Percentiles rank a stretch among this genome's conserved stretches.
Evolutionary conservation across 2,888 invertebrate species (phyloP).

Genomic region (Emesis russula): DNA sequence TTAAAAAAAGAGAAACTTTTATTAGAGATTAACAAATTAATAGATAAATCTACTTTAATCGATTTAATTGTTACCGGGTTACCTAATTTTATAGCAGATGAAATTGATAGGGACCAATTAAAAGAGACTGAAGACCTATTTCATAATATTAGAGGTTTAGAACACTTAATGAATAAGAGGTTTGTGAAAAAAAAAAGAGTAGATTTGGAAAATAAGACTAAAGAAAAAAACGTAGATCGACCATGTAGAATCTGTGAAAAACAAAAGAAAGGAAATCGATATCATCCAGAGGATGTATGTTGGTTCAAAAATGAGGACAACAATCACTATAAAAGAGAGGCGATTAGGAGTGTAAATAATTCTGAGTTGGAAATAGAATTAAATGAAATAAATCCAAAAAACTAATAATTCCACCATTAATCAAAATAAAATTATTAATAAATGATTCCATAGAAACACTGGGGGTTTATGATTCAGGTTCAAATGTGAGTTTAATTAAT

Average conservation of each 20-base stretch:
- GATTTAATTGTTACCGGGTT: constrained; percentile 2
- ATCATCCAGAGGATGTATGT: constrained; percentile 56
- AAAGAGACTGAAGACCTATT: constrained; percentile 43
- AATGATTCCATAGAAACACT: constrained; percentile 76
- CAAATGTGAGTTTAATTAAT: constrained; percentile 88
- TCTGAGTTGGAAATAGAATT: constrained; percentile 37
- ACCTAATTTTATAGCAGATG: background rate
- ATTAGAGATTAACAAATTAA: no score
- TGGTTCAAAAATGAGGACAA: constrained; percentile 42
- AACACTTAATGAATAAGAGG: constrained; percentile 55
- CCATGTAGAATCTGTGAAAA: constrained; percentile 54
- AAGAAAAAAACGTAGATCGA: constrained; percentile 20
- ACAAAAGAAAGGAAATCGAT: constrained; percentile 59
- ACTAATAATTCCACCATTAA: background rate
- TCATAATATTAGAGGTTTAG: constrained; percentile 45
- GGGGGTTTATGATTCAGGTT: constrained; percentile 88
- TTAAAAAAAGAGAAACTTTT: no score
- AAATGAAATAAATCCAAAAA: constrained; percentile 50
- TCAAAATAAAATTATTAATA: constrained; percentile 22
- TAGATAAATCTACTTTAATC: no score
- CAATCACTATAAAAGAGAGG: constrained; percentile 63
- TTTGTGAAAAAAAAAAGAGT: constrained; percentile 23
- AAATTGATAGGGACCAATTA: background rate
- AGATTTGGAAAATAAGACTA: constrained; percentile 37
- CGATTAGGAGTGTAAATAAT: constrained; percentile 60